Percentiles rank a stretch among this genome's conserved stretches.
phyloP scores from a whole-genome alignment of 2,113 vertebrate species.

The Pampusana beccarii region DNA sequence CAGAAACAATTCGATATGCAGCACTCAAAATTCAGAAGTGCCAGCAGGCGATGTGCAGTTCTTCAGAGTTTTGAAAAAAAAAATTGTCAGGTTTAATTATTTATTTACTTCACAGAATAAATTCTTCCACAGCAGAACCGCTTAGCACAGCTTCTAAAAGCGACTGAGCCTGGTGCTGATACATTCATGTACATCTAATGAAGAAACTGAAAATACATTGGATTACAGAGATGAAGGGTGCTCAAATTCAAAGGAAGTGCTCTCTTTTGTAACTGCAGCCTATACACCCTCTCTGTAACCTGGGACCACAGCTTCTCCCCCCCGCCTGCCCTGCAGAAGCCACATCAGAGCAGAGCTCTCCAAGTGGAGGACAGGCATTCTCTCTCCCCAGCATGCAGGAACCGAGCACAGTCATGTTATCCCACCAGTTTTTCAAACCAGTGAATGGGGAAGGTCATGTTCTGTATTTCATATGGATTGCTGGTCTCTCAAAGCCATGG shows the following conservation, averaged over 20 bases:
- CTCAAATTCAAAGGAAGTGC: background rate
- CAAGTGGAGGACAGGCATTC: background rate
- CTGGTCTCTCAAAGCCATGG: background rate
- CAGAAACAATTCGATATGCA: conserved; percentile 52
- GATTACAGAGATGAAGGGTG: background rate
- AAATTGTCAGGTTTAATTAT: conserved; percentile 39
- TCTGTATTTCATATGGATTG: background rate
- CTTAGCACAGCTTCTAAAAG: background rate
- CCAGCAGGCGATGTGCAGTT: conserved; percentile 27
- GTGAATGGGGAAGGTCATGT: background rate
- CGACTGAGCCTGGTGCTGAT: background rate
- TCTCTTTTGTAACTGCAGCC: background rate
- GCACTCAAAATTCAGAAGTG: conserved; percentile 38
- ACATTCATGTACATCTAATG: background rate
- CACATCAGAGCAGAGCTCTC: background rate
- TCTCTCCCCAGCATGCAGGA: background rate
- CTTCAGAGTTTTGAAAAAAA: conserved; percentile 19
- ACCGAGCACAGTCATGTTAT: background rate
- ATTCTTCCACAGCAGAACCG: background rate
- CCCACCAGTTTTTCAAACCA: background rate
- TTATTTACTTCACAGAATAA: conserved; percentile 27
- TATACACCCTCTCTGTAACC: background rate
- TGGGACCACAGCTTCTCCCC: background rate
- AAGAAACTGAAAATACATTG: background rate
- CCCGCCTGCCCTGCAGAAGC: background rate